Conservation (phyloP, 2,888 invertebrate genomes). For the Dyspetes luteomarginatus region DNA sequence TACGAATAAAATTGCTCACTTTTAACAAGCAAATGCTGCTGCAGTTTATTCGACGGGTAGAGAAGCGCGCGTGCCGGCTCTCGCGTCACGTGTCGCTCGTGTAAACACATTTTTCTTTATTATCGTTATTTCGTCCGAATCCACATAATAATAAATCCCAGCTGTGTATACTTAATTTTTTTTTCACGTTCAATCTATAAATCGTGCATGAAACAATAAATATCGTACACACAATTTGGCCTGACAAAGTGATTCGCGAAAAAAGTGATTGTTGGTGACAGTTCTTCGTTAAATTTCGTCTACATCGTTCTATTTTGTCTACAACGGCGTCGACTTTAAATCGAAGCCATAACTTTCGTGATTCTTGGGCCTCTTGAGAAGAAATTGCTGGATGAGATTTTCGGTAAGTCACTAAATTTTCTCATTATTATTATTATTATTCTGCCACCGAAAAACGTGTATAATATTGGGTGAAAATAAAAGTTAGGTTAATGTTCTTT, state of each 20-base stretch:
- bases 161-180: too few relatives aligned
- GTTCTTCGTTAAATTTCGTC: neutral
- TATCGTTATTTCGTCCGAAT: neutral
- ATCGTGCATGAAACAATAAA: neutral
- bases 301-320: neutral
- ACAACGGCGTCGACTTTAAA: neutral
- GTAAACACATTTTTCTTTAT: slow-evolving; percentile 15
- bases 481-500: too few relatives aligned
- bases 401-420: neutral
- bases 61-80: neutral
- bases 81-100: slow-evolving; percentile 33
- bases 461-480: too few relatives aligned
- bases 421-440: too few relatives aligned
- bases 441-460: too few relatives aligned
- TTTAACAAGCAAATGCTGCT: neutral
- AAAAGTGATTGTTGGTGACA: slow-evolving; percentile 19
- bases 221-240: neutral
- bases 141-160: neutral
- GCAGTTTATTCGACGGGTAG: neutral
- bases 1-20: neutral
- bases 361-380: neutral
- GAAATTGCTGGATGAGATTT: neutral
- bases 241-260: neutral
- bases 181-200: too few relatives aligned
- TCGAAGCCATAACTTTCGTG: neutral